Percentiles rank a stretch among this genome's conserved stretches.
Conservation (phyloP, 2,888 invertebrate genomes). For the Euproctis similis region DNA sequence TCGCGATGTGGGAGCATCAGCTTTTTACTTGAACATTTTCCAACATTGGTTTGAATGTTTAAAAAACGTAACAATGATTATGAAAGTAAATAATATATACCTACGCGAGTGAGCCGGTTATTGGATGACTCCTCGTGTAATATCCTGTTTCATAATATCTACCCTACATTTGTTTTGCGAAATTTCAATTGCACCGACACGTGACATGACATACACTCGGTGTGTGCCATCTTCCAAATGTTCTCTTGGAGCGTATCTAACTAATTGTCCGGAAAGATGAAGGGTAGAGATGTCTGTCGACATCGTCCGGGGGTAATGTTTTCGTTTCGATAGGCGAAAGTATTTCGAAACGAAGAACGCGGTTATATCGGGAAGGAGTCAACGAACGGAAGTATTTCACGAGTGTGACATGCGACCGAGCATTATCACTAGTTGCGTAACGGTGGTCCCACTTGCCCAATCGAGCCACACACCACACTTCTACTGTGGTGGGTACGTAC, state of each 20-base stretch:
- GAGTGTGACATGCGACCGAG: slow-evolving; percentile 63
- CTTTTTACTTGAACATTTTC: slow-evolving; percentile 60
- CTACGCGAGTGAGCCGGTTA: slow-evolving; percentile 43
- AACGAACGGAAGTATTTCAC: slow-evolving; percentile 75
- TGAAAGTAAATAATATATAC: slow-evolving; percentile 67
- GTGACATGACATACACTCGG: slow-evolving; percentile 12
- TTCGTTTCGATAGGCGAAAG: slow-evolving; percentile 44
- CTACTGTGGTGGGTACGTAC: no score
- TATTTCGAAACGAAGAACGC: slow-evolving; percentile 60
- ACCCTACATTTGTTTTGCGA: no score
- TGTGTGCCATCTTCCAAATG: no score
- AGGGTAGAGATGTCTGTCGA: slow-evolving; percentile 29
- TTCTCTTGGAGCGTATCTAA: slow-evolving; percentile 32
- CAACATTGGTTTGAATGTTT: slow-evolving; percentile 64
- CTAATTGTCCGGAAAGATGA: slow-evolving; percentile 48
- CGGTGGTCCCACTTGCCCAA: slow-evolving; percentile 57
- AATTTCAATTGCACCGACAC: slow-evolving; percentile 22
- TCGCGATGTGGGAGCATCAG: slow-evolving; percentile 61
- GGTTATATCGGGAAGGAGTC: slow-evolving; percentile 72
- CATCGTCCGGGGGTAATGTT: slow-evolving; percentile 23
- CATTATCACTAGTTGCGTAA: slow-evolving; percentile 68
- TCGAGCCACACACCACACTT: slow-evolving; percentile 36
- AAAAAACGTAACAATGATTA: slow-evolving; percentile 67
- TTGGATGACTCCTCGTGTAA: slow-evolving; percentile 44
- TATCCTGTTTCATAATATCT: no score